Conservation (phyloP, 2,113 vertebrate species). For the Numenius arquata region DNA sequence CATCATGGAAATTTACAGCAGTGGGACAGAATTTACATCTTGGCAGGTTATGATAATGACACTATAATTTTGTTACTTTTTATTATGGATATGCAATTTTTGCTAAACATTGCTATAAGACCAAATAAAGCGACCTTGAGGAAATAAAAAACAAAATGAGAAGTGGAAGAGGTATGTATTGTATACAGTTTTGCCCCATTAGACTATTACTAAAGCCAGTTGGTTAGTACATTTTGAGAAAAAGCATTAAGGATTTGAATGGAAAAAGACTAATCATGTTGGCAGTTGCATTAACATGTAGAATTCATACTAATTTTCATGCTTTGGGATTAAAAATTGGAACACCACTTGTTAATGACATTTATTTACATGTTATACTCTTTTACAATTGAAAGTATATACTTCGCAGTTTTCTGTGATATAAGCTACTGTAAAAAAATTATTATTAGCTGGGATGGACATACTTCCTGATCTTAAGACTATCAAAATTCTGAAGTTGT, state of each 20-base stretch:
- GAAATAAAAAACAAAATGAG: background rate
- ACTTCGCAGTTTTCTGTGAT: background rate
- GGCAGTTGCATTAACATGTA: background rate
- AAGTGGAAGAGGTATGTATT: background rate
- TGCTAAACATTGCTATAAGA: background rate
- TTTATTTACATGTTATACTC: background rate
- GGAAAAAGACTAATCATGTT: background rate
- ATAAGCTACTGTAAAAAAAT: background rate
- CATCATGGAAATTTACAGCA: background rate
- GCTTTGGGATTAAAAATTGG: background rate
- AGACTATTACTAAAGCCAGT: background rate
- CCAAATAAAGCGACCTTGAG: background rate
- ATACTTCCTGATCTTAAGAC: background rate
- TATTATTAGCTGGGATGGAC: background rate
- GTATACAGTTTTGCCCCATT: background rate
- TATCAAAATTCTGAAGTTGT: background rate
- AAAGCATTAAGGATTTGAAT: background rate
- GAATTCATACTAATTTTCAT: background rate
- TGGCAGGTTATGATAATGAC: background rate
- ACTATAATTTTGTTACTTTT: background rate
- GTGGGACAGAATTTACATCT: background rate
- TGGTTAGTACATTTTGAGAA: background rate
- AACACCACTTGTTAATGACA: background rate
- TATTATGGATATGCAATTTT: background rate
- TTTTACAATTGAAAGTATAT: background rate